phyloP scores from a whole-genome alignment of 2,113 vertebrate species.

The Psittacula cyanocephala region DNA sequence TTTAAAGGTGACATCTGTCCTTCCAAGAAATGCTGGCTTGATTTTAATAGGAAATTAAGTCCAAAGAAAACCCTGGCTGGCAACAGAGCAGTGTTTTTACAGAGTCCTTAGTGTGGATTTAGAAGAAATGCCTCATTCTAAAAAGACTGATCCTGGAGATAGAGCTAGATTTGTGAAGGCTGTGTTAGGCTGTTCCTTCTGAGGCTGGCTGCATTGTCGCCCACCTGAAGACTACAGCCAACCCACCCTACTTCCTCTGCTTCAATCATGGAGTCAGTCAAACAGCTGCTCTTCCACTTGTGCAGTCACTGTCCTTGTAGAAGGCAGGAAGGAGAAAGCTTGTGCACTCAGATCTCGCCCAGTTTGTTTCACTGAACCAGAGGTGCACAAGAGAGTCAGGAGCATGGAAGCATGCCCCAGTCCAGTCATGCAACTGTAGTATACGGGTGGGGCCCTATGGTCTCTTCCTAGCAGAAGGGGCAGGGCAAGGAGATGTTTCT shows the following conservation, averaged over 20 bases:
- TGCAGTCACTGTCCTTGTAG: background rate
- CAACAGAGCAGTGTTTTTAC: background rate
- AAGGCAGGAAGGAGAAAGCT: background rate
- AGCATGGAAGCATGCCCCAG: accelerated
- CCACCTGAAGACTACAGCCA: background rate
- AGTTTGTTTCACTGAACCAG: background rate
- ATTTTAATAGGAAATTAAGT: background rate
- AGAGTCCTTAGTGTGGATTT: background rate
- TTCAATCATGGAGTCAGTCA: background rate
- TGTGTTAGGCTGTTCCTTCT: background rate
- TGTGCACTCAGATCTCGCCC: background rate
- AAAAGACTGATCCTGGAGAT: background rate
- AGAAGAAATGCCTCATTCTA: background rate
- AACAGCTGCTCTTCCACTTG: background rate
- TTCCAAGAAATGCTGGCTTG: slow-evolving; percentile 8
- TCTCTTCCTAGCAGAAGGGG: background rate
- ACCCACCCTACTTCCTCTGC: background rate
- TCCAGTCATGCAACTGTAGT: accelerated
- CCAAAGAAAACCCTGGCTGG: background rate
- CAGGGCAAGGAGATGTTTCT: background rate
- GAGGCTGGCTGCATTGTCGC: background rate
- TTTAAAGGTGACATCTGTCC: background rate
- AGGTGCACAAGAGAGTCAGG: background rate
- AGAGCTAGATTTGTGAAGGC: background rate
- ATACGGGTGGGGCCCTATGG: accelerated